Evolutionary conservation across 2,888 invertebrate species (phyloP), one percentile per base, ranked within the genome.

Genomic region (Xestia xanthographa): DNA sequence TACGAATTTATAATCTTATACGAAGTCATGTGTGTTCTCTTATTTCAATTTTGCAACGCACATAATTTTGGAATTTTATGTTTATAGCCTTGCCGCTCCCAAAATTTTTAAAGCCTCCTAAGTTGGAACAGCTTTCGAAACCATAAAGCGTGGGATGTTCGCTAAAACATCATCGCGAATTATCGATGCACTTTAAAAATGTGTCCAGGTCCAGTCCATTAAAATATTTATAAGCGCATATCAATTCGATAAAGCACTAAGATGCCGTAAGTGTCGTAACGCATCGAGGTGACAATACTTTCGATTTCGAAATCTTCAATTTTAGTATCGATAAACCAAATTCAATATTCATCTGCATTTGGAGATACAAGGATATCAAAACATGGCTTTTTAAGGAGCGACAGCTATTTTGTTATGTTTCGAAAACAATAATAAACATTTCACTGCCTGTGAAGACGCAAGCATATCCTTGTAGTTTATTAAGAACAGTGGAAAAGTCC

Each of bases 351-450:
- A 76, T 79, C 79, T 88, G 66, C 71, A 79, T 87, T 85, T 82
- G 84, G 82, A 69, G 63, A 66, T 71, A 77, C 79, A 85, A 88
- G 87, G 83, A 86, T 83, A 17, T 72, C 66, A 77, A 83, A 77
- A 75, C 58, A 43, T 69, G 11, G 14, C 77, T 66, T n/a, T 80
- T 71, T 67, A 79, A n/a, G 81, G 77, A 72, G 76, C 58, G 71
- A 85, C 72, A 53, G 79, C 20, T 63, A 77, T 66, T 70, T 77
- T 69, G 26, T 71, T 56, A 74, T 67, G 29, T 86, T 78, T 79
- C 75, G 75, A 60, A 86, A 82, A 77, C 17, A 60, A 84, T 62
- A 75, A 68, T 66, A 69, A 68, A 69, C 12, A 75, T 75, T 53
- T 58, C 45, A 75, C 11, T 58, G 41, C 63, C 45, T 41, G 9